These are phyloP conservation scores for Crioceris asparagi DNA, from an alignment of 2,888 invertebrate species.

Conservation along the genomic window DNA sequence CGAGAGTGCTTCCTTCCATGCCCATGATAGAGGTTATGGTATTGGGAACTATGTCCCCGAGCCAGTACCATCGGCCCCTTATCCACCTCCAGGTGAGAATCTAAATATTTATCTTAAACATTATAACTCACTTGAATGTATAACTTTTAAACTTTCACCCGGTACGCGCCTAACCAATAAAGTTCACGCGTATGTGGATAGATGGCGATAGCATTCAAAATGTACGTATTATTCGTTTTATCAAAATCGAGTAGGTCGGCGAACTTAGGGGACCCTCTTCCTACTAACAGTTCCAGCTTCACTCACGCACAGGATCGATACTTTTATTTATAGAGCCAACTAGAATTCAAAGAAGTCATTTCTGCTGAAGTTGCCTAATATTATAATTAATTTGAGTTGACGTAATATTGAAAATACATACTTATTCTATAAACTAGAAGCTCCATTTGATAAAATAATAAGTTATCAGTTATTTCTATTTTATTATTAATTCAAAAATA, in stretches of 20 bases:
- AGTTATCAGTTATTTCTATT: too few species aligned
- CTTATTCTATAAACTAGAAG: too few species aligned
- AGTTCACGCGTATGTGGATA: constrained; percentile 17
- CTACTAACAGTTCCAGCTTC: too few species aligned
- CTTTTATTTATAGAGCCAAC: too few species aligned
- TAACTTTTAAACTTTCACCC: constrained; percentile 3
- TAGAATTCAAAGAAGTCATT: too few species aligned
- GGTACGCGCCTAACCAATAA: constrained; percentile 1
- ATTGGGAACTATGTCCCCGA: constrained; percentile 65
- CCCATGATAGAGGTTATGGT: constrained; percentile 51
- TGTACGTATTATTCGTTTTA: constrained; percentile 8
- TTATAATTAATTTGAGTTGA: too few species aligned
- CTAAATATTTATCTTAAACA: constrained; percentile 2
- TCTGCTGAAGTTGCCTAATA: too few species aligned
- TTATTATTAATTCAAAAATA: too few species aligned
- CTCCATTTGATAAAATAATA: too few species aligned
- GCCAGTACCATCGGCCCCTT: constrained; percentile 63
- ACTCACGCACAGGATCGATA: too few species aligned
- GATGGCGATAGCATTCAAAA: constrained; percentile 29
- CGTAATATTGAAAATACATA: too few species aligned
- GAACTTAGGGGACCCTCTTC: too few species aligned
- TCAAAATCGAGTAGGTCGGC: constrained; percentile 11
- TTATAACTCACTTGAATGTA: constrained; percentile 1
- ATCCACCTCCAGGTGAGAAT: constrained; percentile 61
- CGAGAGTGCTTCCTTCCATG: constrained; percentile 59